phyloP scores from a whole-genome alignment of 2,888 invertebrate species.

The Eupithecia inturbata region DNA sequence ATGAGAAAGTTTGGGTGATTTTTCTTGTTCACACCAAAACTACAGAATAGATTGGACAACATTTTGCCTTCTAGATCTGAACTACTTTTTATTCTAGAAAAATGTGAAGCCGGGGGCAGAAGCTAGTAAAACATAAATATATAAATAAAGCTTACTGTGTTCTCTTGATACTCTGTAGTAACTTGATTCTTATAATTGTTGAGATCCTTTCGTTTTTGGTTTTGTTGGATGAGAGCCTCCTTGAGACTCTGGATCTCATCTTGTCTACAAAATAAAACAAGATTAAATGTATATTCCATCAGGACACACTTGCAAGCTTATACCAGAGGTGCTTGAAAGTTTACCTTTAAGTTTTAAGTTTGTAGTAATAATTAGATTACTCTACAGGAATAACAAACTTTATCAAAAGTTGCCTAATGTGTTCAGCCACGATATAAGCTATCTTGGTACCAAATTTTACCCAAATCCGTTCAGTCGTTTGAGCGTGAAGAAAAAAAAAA shows the following conservation, averaged over 20 bases:
- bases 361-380: not conserved
- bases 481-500: too few species aligned
- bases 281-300: not conserved
- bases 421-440: not conserved
- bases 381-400: too few species aligned
- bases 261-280: conserved; percentile 62
- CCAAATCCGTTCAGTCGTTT: not conserved
- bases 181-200: conserved; percentile 75
- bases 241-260: conserved; percentile 75
- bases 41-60: not conserved
- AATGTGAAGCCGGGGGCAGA: not conserved
- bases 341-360: not conserved
- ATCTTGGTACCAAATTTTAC: not conserved
- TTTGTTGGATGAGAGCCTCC: conserved; percentile 67
- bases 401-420: not conserved
- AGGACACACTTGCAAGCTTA: not conserved
- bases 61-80: not conserved
- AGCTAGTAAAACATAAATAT: not conserved
- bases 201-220: conserved; percentile 72
- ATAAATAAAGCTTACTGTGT: conserved; percentile 64
- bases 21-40: not conserved
- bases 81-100: not conserved
- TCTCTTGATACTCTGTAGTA: conserved; percentile 77
- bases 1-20: not conserved
- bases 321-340: not conserved